A percentile compares a stretch with the other conserved stretches of the same genome.
Conservation (phyloP, 2,888 invertebrate species). For the Brachyptera risi region DNA sequence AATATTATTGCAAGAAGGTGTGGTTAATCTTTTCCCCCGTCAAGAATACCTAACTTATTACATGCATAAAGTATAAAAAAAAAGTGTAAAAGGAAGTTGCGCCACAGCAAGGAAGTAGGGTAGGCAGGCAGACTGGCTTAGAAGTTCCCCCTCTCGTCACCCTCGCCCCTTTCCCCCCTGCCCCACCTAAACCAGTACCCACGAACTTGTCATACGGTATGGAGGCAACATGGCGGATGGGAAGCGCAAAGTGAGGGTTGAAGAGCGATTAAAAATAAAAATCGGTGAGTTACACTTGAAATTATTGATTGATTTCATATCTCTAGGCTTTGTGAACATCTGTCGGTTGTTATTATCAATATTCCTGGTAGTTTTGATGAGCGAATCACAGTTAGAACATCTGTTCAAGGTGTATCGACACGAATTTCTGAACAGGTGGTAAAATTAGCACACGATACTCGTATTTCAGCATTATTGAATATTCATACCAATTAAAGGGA, state of each 20-base stretch:
- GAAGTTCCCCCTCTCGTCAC: neutral
- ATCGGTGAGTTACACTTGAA: constrained; percentile 66
- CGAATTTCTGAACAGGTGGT: constrained; percentile 1
- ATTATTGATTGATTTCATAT: neutral
- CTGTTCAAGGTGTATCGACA: neutral
- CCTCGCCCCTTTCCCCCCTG: constrained; percentile 9
- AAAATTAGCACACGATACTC: constrained; percentile 4
- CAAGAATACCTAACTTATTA: neutral
- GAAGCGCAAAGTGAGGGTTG: constrained; percentile 85
- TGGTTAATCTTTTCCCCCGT: constrained; percentile 1
- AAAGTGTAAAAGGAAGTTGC: constrained; percentile 29
- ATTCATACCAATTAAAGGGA: no score
- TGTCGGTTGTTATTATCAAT: neutral
- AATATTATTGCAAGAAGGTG: constrained; percentile 7
- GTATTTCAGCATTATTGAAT: no score
- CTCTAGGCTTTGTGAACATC: neutral
- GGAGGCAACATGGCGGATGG: constrained; percentile 91
- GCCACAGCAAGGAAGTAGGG: constrained; percentile 28
- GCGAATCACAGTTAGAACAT: neutral
- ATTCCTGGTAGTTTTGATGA: neutral
- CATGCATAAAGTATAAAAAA: neutral
- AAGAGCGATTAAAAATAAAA: constrained; percentile 91
- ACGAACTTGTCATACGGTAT: constrained; percentile 43
- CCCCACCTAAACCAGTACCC: constrained; percentile 2
- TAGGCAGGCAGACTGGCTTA: neutral